Conservation (phyloP, 2,797 vertebrate genomes). For the Pteropus rufus region DNA sequence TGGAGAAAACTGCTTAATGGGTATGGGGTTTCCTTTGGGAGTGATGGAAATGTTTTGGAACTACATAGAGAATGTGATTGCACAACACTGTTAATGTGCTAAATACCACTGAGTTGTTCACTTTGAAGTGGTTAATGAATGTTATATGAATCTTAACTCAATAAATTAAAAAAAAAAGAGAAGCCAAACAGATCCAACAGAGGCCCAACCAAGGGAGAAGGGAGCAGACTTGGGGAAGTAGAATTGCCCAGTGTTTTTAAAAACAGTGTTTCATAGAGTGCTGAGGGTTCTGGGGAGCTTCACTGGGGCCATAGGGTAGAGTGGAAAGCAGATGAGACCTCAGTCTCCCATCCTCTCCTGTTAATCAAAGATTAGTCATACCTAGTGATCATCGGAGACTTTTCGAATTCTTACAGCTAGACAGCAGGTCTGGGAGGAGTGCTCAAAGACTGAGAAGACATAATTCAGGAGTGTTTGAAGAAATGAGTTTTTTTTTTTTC, state of each 20-base stretch:
- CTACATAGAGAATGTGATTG: background rate
- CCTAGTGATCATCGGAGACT: background rate
- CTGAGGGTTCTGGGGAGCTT: background rate
- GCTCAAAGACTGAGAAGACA: background rate
- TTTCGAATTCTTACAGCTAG: background rate
- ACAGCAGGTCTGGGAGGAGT: background rate
- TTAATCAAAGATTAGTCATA: background rate
- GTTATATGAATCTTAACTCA: background rate
- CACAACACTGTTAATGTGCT: background rate
- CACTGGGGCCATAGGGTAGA: background rate
- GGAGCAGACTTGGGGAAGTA: background rate
- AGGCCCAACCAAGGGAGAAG: background rate
- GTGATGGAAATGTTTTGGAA: slow-evolving; percentile 5
- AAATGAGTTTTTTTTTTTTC: background rate
- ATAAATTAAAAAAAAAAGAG: background rate
- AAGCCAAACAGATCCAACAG: background rate
- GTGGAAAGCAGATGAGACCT: background rate
- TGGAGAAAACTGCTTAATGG: background rate
- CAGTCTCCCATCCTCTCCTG: background rate
- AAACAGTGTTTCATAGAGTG: background rate
- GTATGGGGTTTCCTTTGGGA: background rate
- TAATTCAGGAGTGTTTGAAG: background rate
- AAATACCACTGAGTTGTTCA: background rate
- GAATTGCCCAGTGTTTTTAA: background rate
- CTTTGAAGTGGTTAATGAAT: slow-evolving; percentile 24